Evolutionary conservation across 1,140 invertebrate genomes (phyloP).

Genomic region (Anadara kagoshimensis): DNA sequence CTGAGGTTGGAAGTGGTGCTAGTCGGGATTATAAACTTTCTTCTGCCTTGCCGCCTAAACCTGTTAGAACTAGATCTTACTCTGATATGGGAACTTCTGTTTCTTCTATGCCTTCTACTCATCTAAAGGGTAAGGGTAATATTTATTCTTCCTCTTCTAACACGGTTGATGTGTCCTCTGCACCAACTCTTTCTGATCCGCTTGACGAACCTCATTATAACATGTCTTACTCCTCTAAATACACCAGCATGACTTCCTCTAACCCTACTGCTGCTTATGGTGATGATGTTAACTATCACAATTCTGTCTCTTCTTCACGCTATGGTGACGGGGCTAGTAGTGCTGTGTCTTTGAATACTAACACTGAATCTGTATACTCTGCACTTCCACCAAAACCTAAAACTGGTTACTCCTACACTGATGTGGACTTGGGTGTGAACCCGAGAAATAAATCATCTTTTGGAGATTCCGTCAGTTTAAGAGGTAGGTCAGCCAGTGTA

Average conservation of each 20-base stretch:
- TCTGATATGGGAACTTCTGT: conserved; percentile 38
- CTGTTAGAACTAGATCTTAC: conserved; percentile 32
- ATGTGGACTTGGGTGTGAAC: conserved; percentile 46
- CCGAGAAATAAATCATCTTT: conserved; percentile 25
- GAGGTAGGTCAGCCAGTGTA: conserved; percentile 37
- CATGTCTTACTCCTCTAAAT: background rate
- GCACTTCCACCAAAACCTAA: conserved; percentile 26
- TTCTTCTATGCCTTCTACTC: conserved; percentile 14
- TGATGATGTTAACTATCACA: conserved; percentile 13
- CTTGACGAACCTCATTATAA: background rate
- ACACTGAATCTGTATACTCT: conserved; percentile 10
- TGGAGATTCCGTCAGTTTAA: conserved; percentile 20
- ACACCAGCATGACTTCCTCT: conserved; percentile 5
- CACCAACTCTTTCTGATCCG: background rate
- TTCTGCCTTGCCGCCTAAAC: conserved; percentile 25
- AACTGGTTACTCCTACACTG: conserved; percentile 38
- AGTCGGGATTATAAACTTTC: conserved; percentile 28
- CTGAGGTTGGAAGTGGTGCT: conserved; percentile 16
- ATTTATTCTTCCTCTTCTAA: conserved; percentile 3
- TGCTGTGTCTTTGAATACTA: conserved; percentile 16
- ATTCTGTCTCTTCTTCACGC: conserved; percentile 5
- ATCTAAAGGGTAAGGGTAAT: conserved; percentile 20
- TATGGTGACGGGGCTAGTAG: conserved; percentile 2
- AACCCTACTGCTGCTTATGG: background rate
- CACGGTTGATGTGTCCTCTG: background rate